phyloP scores from a whole-genome alignment of 2,888 invertebrate genomes.

The Idaea aversata region DNA sequence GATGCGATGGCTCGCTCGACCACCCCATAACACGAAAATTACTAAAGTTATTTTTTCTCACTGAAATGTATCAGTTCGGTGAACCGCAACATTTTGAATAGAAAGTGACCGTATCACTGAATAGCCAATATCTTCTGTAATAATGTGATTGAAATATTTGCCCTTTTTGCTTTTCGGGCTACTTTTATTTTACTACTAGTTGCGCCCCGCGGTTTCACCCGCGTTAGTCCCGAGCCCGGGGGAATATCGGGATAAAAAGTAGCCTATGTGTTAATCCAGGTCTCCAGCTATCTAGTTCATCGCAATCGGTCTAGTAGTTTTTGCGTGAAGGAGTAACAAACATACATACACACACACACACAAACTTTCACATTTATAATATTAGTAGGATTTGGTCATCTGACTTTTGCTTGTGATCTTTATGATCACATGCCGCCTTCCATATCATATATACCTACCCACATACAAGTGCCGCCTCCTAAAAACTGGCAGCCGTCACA shows the following conservation, averaged over 20 bases:
- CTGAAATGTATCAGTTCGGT: slow-evolving; percentile 16
- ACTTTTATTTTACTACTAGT: neutral
- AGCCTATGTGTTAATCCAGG: too few species aligned
- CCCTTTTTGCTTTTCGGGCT: neutral
- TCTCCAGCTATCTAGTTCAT: too few species aligned
- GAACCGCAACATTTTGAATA: slow-evolving; percentile 12
- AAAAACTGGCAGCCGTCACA: neutral
- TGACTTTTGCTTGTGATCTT: neutral
- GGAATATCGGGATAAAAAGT: too few species aligned
- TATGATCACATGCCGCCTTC: neutral
- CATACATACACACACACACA: too few species aligned
- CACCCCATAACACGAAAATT: slow-evolving; percentile 39
- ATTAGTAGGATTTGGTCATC: slow-evolving; percentile 1
- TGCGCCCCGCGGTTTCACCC: too few species aligned
- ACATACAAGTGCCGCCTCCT: neutral
- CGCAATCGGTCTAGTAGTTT: too few species aligned
- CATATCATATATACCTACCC: too few species aligned
- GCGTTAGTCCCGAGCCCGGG: too few species aligned
- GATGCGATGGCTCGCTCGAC: slow-evolving; percentile 35
- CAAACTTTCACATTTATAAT: too few species aligned
- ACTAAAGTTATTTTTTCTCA: slow-evolving; percentile 25
- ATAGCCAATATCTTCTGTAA: neutral
- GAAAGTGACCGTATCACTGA: neutral
- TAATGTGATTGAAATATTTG: neutral
- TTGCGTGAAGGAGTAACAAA: too few species aligned